Conservation (phyloP, 2,113 vertebrate species). For the Lagenorhynchus albirostris region DNA sequence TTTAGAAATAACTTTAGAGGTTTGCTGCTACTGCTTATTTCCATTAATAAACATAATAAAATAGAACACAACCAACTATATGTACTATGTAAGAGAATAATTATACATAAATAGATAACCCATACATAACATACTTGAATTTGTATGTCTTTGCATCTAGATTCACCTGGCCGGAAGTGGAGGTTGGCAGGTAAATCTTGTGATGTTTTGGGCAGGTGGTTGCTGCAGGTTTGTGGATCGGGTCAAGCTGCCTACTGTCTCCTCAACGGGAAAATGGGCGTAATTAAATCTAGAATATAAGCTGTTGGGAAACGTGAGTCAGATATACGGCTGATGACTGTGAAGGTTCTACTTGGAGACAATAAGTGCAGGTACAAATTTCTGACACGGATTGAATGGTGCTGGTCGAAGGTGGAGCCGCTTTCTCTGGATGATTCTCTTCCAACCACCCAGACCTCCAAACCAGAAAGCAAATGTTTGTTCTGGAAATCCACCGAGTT, state of each 20-base stretch:
- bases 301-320: accelerated
- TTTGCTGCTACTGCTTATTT: neutral
- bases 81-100: neutral
- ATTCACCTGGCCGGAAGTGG: neutral
- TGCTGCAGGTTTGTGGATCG: neutral
- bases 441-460: neutral
- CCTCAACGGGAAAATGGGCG: neutral
- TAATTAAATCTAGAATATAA: no score
- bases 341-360: neutral
- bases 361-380: accelerated
- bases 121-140: neutral
- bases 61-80: neutral
- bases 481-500: no score
- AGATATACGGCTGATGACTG: accelerated
- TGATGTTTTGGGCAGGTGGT: neutral
- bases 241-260: neutral
- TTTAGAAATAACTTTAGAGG: slow-evolving; percentile 26
- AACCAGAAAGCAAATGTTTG: neutral
- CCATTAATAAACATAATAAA: neutral
- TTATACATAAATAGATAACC: neutral
- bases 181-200: neutral
- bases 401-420: neutral
- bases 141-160: neutral
- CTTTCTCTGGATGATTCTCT: neutral
- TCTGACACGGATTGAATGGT: accelerated